These are phyloP conservation scores for Doryteuthis pealeii DNA, from an alignment of 1,140 invertebrate species.

Conservation along the genomic window DNA sequence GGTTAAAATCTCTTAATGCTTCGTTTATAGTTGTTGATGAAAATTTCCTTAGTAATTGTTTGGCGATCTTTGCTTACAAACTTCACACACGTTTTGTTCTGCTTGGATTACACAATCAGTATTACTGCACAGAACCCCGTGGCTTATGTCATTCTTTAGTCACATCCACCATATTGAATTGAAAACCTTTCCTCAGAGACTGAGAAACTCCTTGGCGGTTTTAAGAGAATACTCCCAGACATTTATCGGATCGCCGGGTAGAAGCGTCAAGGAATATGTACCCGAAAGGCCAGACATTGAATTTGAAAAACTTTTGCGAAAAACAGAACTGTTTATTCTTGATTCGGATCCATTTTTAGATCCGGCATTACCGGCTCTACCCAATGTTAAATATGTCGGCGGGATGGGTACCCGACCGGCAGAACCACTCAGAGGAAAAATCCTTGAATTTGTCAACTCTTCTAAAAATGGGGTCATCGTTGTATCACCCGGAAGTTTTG, in stretches of 20 bases:
- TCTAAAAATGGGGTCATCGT: constrained; percentile 27
- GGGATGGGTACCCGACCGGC: constrained; percentile 19
- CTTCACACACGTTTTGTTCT: not conserved
- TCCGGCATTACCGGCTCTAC: constrained; percentile 16
- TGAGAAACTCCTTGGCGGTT: not conserved
- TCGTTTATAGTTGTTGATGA: not conserved
- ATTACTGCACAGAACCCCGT: not conserved
- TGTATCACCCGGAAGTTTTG: constrained; percentile 30
- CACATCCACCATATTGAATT: not conserved
- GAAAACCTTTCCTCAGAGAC: not conserved
- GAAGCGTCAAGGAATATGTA: not conserved
- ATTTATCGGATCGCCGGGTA: not conserved
- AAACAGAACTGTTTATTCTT: constrained; percentile 15
- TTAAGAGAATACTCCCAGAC: not conserved
- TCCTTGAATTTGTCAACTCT: constrained; percentile 16
- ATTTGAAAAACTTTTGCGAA: not conserved
- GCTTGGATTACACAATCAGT: not conserved
- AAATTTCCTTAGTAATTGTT: not conserved
- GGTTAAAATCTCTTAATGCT: not conserved
- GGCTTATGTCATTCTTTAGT: constrained; percentile 5
- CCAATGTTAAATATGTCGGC: constrained; percentile 20
- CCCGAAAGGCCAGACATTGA: not conserved
- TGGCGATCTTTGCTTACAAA: constrained; percentile 3
- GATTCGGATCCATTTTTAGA: constrained; percentile 17
- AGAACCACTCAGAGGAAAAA: constrained; percentile 17